Evolutionary conservation across 2,888 invertebrate species (phyloP).

Genomic region (Nasonia oneida): DNA sequence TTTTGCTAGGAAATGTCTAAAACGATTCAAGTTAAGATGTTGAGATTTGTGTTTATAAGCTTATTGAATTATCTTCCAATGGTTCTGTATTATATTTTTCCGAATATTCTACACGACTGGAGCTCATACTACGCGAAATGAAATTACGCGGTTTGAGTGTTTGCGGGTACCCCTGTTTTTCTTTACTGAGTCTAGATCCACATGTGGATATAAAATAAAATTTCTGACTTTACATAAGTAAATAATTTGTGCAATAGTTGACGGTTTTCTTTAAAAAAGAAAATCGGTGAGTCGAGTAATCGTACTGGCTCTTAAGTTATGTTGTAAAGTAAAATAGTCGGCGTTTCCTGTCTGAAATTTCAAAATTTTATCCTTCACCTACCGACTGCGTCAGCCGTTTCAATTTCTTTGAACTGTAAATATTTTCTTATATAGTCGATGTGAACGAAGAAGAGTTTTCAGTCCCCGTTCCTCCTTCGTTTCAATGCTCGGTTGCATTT

Average conservation of each 20-base stretch:
- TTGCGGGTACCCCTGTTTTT: constrained; percentile 39
- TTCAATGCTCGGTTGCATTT: constrained; percentile 59
- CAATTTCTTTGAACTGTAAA: constrained; percentile 56
- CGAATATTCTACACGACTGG: constrained; percentile 35
- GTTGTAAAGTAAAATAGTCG: constrained; percentile 58
- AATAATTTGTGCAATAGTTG: constrained; percentile 60
- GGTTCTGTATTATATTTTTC: constrained; percentile 41
- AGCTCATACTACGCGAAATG: constrained; percentile 35
- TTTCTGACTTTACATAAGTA: constrained; percentile 51
- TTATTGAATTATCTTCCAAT: constrained; percentile 40
- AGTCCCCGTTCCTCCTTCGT: constrained; percentile 27
- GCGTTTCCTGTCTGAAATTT: constrained; percentile 61
- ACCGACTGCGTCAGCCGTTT: constrained; percentile 45
- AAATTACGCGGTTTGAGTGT: constrained; percentile 41
- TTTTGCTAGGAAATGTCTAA: not conserved
- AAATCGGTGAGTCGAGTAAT: constrained; percentile 43
- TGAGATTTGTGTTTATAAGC: constrained; percentile 33
- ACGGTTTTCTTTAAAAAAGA: constrained; percentile 53
- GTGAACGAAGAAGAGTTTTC: constrained; percentile 38
- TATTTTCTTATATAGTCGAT: constrained; percentile 57
- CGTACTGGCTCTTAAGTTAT: constrained; percentile 48
- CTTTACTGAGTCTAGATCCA: constrained; percentile 50
- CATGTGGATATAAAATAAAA: constrained; percentile 44
- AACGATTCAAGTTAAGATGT: not conserved
- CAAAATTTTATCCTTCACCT: constrained; percentile 31